These are phyloP conservation scores for Agrochola circellaris DNA, from an alignment of 2,888 invertebrate species.

Conservation along the genomic window DNA sequence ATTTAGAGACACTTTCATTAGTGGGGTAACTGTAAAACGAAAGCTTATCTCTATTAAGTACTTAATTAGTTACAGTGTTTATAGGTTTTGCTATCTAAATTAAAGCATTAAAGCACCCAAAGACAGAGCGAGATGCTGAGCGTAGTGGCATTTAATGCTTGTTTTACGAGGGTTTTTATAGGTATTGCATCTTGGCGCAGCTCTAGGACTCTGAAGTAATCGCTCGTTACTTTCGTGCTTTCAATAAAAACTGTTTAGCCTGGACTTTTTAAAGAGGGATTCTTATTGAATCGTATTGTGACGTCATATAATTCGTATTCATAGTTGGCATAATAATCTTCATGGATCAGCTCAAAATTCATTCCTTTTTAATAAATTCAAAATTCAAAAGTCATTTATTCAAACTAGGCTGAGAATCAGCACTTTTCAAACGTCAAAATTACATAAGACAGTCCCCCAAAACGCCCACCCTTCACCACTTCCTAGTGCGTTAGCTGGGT, in stretches of 20 bases:
- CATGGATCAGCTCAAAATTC: no score
- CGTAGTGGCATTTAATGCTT: neutral
- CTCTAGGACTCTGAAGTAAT: neutral
- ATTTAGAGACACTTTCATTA: neutral
- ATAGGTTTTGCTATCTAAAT: conserved; percentile 6
- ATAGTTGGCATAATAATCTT: no score
- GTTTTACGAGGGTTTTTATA: conserved; percentile 28
- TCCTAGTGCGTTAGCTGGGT: no score
- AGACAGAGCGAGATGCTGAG: conserved; percentile 13
- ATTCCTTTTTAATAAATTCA: no score
- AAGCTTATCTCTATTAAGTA: neutral
- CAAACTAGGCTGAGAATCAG: no score
- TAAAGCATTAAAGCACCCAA: neutral
- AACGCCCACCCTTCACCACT: no score
- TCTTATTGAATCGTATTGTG: no score
- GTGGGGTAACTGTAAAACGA: neutral
- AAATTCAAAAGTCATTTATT: no score
- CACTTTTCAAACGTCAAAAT: no score
- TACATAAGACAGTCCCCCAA: no score
- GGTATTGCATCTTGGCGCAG: conserved; percentile 3
- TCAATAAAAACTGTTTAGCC: neutral
- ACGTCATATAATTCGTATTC: no score
- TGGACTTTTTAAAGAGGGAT: no score
- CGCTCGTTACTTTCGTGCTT: conserved; percentile 5
- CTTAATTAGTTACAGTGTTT: neutral